Base-by-base conservation (phyloP, 2,888 invertebrate species). In the Leptodirus hochenwartii region DNA sequence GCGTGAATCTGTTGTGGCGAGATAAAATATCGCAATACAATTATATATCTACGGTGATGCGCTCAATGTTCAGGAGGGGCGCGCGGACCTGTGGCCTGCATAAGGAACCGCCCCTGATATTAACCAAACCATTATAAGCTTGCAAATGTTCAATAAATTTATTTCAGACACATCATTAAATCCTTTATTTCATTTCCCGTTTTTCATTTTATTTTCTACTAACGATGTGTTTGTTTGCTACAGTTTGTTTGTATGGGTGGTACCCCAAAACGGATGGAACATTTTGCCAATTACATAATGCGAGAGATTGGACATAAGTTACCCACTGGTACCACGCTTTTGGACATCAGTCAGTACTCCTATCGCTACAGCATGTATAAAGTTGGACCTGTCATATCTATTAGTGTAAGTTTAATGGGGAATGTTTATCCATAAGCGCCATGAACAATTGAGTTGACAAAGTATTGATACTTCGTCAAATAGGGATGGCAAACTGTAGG, bases 191-290 rank as follows among this genome's bases (percentile, higher is more conserved):
- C n/a, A 6, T 24, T 24, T 24, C 10, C 25, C 6, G 9, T 10
- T 9, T 11, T 9, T 6, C 25, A 10, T 9, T 24, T 26, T 26
- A 12, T 26, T 26, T n/a, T 12, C 13, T 26, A 26, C 11, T n/a
- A 24, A 8, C 13, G 15, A n/a, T 10, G 25, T 17, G 16, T 25
- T 12, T 15, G 3, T 25, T 31, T 15, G n/a, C 54, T 59, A 23
- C 59, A 91, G 90, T 95, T 90, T 58, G 87, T 95, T 20, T 90
- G 90, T 55, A 87, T 93, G 80, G 93, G 93, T 25, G 93, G 93
- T 10, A 90, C 91, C 13, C 87, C 90, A 9, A 81, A 80, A 49
- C 69, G 93, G 30, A 90, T 93, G 90, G 80, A 88, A 55, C 70
- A 72, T 49, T 91, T 93, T 54, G 91, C 93, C 16, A 69, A 81